Percentiles rank a stretch among this genome's conserved stretches.
Conservation (phyloP, 2,113 vertebrate species). For the Phalacrocorax aristotelis region DNA sequence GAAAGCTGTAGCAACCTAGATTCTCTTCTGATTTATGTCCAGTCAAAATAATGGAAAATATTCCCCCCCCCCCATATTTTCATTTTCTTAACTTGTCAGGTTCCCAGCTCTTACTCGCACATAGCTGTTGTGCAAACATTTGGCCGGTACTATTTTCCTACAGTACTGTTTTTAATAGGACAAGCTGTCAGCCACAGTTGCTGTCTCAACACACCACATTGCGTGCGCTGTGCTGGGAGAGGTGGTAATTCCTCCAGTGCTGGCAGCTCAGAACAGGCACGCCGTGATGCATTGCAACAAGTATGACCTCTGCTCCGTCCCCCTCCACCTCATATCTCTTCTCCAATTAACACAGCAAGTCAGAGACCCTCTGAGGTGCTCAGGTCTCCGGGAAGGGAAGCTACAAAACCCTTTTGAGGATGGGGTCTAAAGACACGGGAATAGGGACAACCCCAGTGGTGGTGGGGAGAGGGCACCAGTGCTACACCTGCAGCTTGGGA, state of each 20-base stretch:
- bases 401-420: not conserved
- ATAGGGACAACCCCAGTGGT: not conserved
- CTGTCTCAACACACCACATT: not conserved
- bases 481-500: not conserved
- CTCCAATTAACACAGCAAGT: not conserved
- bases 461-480: not conserved
- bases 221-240: not conserved
- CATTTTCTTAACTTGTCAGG: not conserved
- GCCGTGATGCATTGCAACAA: fast-evolving
- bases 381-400: not conserved
- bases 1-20: not conserved
- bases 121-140: not conserved
- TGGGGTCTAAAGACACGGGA: not conserved
- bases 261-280: not conserved
- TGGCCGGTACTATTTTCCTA: not conserved
- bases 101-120: not conserved
- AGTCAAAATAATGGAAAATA: not conserved
- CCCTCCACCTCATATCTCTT: not conserved
- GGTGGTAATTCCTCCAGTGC: not conserved
- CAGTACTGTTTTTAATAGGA: not conserved
- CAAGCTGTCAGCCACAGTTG: conserved; percentile 24
- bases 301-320: not conserved
- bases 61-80: not conserved
- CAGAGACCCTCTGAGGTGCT: not conserved
- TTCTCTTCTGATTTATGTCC: not conserved